Evolutionary conservation across 2,888 invertebrate species (phyloP).

Genomic region (Idaea straminata): DNA sequence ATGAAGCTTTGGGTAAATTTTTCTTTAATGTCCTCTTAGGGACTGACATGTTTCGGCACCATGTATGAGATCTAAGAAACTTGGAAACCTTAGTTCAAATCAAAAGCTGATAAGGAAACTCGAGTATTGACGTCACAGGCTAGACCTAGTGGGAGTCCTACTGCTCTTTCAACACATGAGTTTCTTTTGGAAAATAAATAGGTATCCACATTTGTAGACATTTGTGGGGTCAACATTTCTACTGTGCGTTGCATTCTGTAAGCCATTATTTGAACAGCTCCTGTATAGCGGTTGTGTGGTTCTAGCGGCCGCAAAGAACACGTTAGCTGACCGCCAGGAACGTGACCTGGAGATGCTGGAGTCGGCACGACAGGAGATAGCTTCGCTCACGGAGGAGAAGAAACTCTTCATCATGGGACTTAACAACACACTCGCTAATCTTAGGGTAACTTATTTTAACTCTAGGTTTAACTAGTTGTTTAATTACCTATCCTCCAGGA

Average conservation of each 20-base stretch:
- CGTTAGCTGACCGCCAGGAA: constrained; percentile 78
- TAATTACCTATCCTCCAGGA: not conserved
- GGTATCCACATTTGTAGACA: too few relatives aligned
- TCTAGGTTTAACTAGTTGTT: not conserved
- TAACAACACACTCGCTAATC: constrained; percentile 81
- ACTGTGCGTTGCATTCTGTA: too few relatives aligned
- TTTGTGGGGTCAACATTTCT: too few relatives aligned
- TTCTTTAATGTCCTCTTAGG: not conserved
- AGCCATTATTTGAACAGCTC: too few relatives aligned
- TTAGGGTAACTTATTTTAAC: constrained; percentile 52
- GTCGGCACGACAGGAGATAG: constrained; percentile 79
- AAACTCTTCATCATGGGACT: constrained; percentile 82
- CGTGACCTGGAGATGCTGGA: constrained; percentile 79
- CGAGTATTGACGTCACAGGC: too few relatives aligned
- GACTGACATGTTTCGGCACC: too few relatives aligned
- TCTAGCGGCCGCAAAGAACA: constrained; percentile 78
- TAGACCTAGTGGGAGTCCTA: too few relatives aligned
- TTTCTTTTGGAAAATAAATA: too few relatives aligned
- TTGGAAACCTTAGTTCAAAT: too few relatives aligned
- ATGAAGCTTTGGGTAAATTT: constrained; percentile 77
- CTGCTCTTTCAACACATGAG: too few relatives aligned
- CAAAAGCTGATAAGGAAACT: too few relatives aligned
- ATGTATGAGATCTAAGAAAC: too few relatives aligned
- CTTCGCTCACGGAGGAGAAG: constrained; percentile 80
- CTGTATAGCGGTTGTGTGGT: not conserved